Base-by-base conservation (phyloP, 2,888 invertebrate species). In the Hirtodrosophila histrioides region DNA sequence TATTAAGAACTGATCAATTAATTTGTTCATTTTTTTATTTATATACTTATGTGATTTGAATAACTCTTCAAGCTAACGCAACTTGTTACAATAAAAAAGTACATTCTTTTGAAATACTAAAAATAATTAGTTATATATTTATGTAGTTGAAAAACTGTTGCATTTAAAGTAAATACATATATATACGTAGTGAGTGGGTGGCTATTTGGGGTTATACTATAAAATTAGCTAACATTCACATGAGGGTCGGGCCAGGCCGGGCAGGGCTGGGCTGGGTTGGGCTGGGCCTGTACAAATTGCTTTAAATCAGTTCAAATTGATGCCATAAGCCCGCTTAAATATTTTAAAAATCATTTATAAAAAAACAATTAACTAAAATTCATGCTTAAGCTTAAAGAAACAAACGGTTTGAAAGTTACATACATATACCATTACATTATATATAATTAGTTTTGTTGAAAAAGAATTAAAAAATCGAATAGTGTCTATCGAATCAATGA, bases 321-420 rank as follows among this genome's bases (percentile, higher is more conserved):
- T 60, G 67, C 65, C 79, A 68, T 51, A 23, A 49, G 60, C 67
- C 75, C 64, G 84, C 58, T 68, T 51, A 66, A 64, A 67, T 81
- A 61, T 57, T 68, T 65, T 50, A 69, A 67, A 71, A 68, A 68
- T 77, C 75, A 63, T 75, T 73, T 69, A 55, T 69, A 77, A 78
- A 71, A 83, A 88, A 86, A 85, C 84, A 84, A 88, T 84, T 84
- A 84, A 84, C 84, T 84, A 84, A 87, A 82, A 74, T 82, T 70
- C 63, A 70, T 71, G 68, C 86, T 83, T 87, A 84, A 81, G 63
- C 79, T 76, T 87, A 79, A 85, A 61, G 78, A 85, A 81, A 81
- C 79, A 72, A 80, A 87, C 80, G 66, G 57, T 54, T 69, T 56
- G 62, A 69, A 71, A 76, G 75, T 75, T 70, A 77, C 74, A 72